These are phyloP conservation scores for Synchiropus splendidus DNA, from an alignment of 2,113 vertebrate species.

Conservation along the genomic window DNA sequence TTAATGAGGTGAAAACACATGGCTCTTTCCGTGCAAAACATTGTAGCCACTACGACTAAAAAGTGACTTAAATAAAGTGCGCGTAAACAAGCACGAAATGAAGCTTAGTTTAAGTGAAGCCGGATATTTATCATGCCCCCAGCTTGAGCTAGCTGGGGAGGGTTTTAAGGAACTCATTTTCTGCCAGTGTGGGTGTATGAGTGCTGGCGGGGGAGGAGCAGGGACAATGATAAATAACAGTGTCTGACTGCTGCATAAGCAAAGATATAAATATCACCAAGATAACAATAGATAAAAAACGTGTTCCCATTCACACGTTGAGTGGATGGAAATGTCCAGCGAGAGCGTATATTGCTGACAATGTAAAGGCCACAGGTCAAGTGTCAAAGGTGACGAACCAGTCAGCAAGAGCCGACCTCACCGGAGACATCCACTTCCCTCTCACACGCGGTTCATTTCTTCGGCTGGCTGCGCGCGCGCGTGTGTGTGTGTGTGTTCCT, in stretches of 20 bases:
- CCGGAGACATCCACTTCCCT: constrained; percentile 25
- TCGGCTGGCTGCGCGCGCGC: background rate
- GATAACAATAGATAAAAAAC: background rate
- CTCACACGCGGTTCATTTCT: constrained; percentile 5
- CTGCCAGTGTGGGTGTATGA: background rate
- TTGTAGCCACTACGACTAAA: too few species aligned
- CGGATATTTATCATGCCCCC: too few species aligned
- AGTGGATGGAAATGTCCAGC: constrained; percentile 4
- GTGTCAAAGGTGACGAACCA: constrained; percentile 42
- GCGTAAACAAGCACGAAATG: too few species aligned
- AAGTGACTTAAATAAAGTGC: too few species aligned
- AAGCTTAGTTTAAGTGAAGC: too few species aligned
- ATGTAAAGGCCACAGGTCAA: constrained; percentile 38
- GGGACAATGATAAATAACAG: background rate
- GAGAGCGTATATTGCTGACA: constrained; percentile 38
- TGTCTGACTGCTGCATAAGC: background rate
- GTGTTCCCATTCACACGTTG: background rate
- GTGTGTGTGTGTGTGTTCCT: constrained; percentile 3
- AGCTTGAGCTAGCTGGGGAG: too few species aligned
- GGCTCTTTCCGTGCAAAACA: too few species aligned
- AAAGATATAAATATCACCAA: background rate
- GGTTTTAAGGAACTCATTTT: too few species aligned
- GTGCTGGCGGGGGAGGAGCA: background rate
- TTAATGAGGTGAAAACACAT: too few species aligned
- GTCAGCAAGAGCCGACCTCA: constrained; percentile 41